Base-by-base conservation (phyloP, 2,113 vertebrate genomes). In the Columbina picui region DNA sequence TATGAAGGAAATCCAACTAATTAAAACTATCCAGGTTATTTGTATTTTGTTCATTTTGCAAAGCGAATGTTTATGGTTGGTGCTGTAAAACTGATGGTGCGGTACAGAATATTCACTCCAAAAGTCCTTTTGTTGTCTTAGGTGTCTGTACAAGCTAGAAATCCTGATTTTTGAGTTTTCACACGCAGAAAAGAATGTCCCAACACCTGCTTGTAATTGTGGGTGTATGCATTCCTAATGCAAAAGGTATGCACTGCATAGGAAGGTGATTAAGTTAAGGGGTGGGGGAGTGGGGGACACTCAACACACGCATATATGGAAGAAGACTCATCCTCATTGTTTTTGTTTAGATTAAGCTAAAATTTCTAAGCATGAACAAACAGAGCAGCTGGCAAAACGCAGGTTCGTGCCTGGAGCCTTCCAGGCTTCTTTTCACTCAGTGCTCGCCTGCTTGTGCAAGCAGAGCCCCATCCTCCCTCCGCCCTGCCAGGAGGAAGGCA, bases 391-490 rank as follows among this genome's bases (percentile, higher is more conserved):
- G 81, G 61, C 53, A 53, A 76, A 87, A 83, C n/a, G 69, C 88
- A 73, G 52, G 20, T 61, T 68, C 17, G 6, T 68, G 95, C 93
- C 87, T 41, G 57, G 55, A 91, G 89, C 80, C 59, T 84, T 64
- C 41, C 53, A 89, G 55, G 82, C 74, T 84, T 47, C 85, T 47
- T 65, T 9, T 81, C 60, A 9, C 75, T 84, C 73, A 2, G 63
- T 32, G 90, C 65, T 70, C 90, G 36, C 82, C 82, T 21, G 95
- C 94, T 95, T 93, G 95, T 97, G 96, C 94, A 92, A 95, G 79
- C 91, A 32, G 5, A 80, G 61, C 87, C 71, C 43, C 64, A 29
- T 94, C 89, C 96, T 95, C 93, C 95, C 56, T 57, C 97, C 82
- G 30, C 89, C 93, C 86, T 68, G 81, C n/a, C 53, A 19, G 90